Evolutionary conservation across 2,888 invertebrate species (phyloP), one percentile per base, ranked within the genome.

Genomic region (Orthosia gracilis): DNA sequence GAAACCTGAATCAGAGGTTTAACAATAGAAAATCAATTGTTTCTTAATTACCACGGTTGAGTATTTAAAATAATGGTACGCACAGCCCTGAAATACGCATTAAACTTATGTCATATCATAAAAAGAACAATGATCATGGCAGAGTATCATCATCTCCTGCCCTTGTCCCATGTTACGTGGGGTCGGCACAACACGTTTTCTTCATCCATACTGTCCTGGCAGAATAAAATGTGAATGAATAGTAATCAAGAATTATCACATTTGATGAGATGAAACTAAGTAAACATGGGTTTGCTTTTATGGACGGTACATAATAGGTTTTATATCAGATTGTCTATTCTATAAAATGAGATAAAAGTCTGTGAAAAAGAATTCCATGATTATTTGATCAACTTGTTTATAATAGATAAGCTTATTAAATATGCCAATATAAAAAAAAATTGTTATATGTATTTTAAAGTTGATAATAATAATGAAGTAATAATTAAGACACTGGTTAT

Each of bases 201-300:
- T 31, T 31, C 7, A 31, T 31, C 31, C 31, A 31, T 31, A 31
- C 31, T 7, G 40, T 9, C n/a, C 23, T 23, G 40, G 2, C 23
- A 23, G 23, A 47, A 2, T 31, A 31, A 17, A 70, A 15, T 23
- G 11, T 23, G 15, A 68, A n/a, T 49, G 17, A 69, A 69, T 4
- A 26, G 15, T 18, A 21, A 45, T 62, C 15, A 68, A 47, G 13
- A 18, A 71, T 47, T 21, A 54, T 55, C 47, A 55, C 9, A 18
- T 54, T 31, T 31, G 31, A 1, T 7, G 31, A 21, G 18, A n/a
- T n/a, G n/a, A 55, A 26, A 47, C 21, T 21, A 5, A 26, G 9
- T 21, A 21, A 70, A 70, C 13, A 55, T 47, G 47, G 26, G 26
- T 47, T 47, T 21, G n/a, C 26, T 70, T 31, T 21, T 55, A 55